These are phyloP conservation scores for Microcebus lehilahytsara DNA, from an alignment of 2,113 vertebrate genomes.

Conservation along the genomic window DNA sequence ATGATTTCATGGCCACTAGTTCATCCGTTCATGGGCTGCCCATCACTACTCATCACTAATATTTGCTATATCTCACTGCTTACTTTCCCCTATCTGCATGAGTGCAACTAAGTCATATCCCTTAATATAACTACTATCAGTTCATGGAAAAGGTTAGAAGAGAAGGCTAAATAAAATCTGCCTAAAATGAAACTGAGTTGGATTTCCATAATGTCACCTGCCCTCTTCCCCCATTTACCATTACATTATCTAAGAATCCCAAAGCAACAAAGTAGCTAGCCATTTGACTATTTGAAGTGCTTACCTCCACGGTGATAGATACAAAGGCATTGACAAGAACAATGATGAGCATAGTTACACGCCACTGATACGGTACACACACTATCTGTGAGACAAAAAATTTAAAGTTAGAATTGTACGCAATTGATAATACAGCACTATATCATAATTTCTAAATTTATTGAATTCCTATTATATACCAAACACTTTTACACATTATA, in stretches of 20 bases:
- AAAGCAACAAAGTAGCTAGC: neutral
- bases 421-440: neutral
- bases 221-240: neutral
- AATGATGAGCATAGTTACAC: slow-evolving; percentile 87
- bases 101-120: neutral
- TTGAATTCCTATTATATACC: neutral
- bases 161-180: neutral
- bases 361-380: slow-evolving; percentile 93
- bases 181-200: neutral
- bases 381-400: slow-evolving; percentile 88
- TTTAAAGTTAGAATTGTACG: slow-evolving; percentile 30
- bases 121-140: neutral
- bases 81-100: neutral
- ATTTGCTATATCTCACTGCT: neutral
- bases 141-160: neutral
- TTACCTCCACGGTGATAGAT: slow-evolving; percentile 93
- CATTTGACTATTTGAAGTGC: slow-evolving; percentile 55
- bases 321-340: slow-evolving; percentile 88
- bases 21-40: neutral
- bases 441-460: slow-evolving; percentile 2
- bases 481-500: neutral
- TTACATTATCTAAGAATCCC: neutral
- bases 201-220: neutral
- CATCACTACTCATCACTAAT: neutral
- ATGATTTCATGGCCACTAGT: neutral